phyloP scores from a whole-genome alignment of 1,140 invertebrate species.

The Anastrepha ludens region DNA sequence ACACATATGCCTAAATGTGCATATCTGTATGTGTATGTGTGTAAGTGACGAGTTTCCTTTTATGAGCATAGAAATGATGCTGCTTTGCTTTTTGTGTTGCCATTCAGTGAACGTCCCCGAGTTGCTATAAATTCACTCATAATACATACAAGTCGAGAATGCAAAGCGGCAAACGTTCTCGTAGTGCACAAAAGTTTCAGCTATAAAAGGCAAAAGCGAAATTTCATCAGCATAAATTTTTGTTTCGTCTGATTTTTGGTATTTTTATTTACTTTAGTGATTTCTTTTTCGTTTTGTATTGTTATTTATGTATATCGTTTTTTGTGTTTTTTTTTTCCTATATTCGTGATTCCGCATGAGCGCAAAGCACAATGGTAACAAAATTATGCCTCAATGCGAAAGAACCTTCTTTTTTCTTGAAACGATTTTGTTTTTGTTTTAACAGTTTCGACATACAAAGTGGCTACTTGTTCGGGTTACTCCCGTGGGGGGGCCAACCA shows the following conservation, averaged over 20 bases:
- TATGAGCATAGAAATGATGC: slow-evolving; percentile 28
- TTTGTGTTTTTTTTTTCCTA: not conserved
- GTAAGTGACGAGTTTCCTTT: not conserved
- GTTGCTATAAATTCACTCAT: slow-evolving; percentile 54
- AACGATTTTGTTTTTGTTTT: not conserved
- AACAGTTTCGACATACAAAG: slow-evolving; percentile 45
- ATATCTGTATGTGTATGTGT: not conserved
- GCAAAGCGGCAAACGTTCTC: not conserved
- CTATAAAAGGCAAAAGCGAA: slow-evolving; percentile 44
- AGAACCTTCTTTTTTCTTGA: not conserved
- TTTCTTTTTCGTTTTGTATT: not conserved
- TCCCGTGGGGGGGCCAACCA: slow-evolving; percentile 26
- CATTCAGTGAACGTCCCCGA: slow-evolving; percentile 33
- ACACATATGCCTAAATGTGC: not conserved
- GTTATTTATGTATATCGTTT: not conserved
- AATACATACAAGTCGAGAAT: slow-evolving; percentile 52
- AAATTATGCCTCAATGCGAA: slow-evolving; percentile 5
- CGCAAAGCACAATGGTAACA: not conserved
- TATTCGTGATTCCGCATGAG: slow-evolving; percentile 1
- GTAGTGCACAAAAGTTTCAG: slow-evolving; percentile 8
- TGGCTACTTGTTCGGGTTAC: slow-evolving; percentile 11
- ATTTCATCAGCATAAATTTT: slow-evolving; percentile 56
- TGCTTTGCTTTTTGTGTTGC: slow-evolving; percentile 18
- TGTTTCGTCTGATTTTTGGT: slow-evolving; percentile 22
- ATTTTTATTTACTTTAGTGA: not conserved